Evolutionary conservation across 2,113 vertebrate genomes (phyloP).

Genomic region (Chelonoidis abingdonii): DNA sequence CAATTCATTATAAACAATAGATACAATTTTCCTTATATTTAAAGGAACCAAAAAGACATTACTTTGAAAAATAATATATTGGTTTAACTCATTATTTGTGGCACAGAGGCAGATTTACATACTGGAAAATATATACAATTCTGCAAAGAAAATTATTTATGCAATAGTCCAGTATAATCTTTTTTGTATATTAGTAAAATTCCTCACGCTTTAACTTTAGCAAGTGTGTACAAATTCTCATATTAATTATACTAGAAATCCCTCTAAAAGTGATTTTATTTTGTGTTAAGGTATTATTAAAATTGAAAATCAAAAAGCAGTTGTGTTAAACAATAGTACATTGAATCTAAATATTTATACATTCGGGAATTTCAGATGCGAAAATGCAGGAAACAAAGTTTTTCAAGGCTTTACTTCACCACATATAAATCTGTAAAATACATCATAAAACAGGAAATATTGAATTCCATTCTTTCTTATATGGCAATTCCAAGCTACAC

Average conservation of each 20-base stretch:
- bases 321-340: background rate
- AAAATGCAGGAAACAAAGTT: background rate
- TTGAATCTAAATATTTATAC: accelerated
- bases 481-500: background rate
- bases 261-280: background rate
- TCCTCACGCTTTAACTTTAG: background rate
- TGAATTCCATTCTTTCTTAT: background rate
- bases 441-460: background rate
- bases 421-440: background rate
- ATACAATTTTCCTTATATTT: background rate
- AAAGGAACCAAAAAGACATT: background rate
- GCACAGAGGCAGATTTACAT: background rate
- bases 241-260: background rate
- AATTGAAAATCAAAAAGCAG: background rate
- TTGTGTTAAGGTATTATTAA: background rate
- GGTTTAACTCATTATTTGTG: background rate
- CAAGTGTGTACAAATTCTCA: background rate
- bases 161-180: background rate
- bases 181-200: background rate
- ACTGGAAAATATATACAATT: background rate
- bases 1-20: background rate
- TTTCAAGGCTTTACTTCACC: background rate
- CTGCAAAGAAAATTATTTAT: background rate
- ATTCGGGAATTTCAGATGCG: background rate
- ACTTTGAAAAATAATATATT: background rate